A percentile compares a stretch with the other conserved stretches of the same genome.
These are phyloP conservation scores for Dasyurus viverrinus DNA, from an alignment of 2,113 vertebrate genomes.

Conservation along the genomic window DNA sequence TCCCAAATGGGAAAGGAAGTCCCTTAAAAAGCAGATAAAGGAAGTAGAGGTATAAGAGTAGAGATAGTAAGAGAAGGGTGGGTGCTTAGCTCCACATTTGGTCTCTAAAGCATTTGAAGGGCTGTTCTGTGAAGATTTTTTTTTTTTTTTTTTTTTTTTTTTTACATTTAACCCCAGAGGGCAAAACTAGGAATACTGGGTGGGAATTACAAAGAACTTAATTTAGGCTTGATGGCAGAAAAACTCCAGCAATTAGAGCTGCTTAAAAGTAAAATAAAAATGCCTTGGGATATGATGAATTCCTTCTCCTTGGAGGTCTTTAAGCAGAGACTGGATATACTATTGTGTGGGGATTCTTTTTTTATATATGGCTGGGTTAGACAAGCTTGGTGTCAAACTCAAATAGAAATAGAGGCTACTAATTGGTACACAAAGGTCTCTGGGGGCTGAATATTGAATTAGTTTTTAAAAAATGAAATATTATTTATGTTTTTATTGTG, in stretches of 20 bases:
- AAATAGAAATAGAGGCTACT: neutral
- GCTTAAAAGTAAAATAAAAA: neutral
- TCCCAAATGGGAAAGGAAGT: neutral
- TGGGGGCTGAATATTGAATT: neutral
- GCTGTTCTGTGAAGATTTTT: neutral
- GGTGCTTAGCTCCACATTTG: neutral
- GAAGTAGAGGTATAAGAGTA: neutral
- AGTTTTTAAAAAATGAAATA: neutral
- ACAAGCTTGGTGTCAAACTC: neutral
- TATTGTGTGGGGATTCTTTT: neutral
- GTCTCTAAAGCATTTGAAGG: neutral
- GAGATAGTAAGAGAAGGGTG: neutral
- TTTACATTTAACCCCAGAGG: neutral
- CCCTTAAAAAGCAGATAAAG: neutral
- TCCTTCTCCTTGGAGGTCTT: neutral
- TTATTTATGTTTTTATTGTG: neutral
- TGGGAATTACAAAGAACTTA: neutral
- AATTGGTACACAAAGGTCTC: neutral
- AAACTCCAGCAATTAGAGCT: neutral
- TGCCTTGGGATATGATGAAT: neutral
- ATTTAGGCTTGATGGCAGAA: neutral
- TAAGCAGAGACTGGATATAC: neutral
- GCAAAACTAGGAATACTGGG: neutral
- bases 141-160: neutral
- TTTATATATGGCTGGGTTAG: neutral